Evolutionary conservation across 2,888 invertebrate genomes (phyloP).

Genomic region (Heliconius charithonia): DNA sequence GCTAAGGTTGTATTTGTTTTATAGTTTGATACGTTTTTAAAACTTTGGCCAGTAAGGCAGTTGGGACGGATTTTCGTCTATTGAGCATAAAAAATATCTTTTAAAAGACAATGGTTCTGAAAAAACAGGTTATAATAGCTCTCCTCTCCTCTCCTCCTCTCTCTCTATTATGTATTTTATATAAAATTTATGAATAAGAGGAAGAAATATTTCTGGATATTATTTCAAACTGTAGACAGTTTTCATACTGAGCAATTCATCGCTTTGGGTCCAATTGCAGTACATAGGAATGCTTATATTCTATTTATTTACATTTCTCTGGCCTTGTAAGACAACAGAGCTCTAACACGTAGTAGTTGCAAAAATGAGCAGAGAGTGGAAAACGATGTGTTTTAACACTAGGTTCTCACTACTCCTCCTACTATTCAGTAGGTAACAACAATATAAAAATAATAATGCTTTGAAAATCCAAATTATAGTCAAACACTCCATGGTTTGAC

Average conservation of each 20-base stretch:
- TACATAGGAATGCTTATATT: not conserved
- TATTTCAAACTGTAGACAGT: not conserved
- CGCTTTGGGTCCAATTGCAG: not conserved
- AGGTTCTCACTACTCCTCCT: not conserved
- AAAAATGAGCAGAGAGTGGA: not conserved
- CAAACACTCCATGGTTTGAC: constrained; percentile 27
- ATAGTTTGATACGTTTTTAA: not conserved
- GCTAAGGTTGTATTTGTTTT: not conserved
- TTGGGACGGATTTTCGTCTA: not conserved
- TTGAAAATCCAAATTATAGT: not conserved
- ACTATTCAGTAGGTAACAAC: not conserved
- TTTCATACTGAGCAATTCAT: not conserved
- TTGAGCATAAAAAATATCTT: not conserved
- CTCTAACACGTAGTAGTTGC: not conserved
- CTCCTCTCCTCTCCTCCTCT: no score
- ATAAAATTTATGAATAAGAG: not conserved
- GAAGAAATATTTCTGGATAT: not conserved
- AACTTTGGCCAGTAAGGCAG: not conserved
- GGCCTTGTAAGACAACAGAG: not conserved
- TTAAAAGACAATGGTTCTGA: not conserved
- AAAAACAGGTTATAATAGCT: not conserved
- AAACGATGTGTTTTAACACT: not conserved
- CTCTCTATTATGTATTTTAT: not conserved
- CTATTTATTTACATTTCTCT: not conserved
- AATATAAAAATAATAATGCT: no score